Evolutionary conservation across 53 echinoderm and acorn worm species (phyloP), one percentile per base, ranked within the genome.

Genomic region (Pentamera pediparva): DNA sequence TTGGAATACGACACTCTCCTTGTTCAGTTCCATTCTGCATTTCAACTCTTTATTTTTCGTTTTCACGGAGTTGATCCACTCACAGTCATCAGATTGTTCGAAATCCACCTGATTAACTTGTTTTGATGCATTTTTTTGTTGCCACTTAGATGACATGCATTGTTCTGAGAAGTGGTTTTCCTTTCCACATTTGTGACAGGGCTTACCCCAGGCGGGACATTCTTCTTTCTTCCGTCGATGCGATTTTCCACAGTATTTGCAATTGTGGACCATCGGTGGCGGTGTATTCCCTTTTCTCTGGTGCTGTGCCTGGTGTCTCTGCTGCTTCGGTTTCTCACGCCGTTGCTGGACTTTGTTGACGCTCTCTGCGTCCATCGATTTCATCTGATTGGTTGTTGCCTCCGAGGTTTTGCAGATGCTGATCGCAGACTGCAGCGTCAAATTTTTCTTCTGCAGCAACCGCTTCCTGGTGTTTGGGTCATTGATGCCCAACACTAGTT

Each of bases 391-490:
- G 19, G 65, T 58, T 43, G 84, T 71, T 33, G 41, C 77, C 33
- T 89, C 84, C 5, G 70, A 57, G 9, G 81, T 76, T 26, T 84
- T 84, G 74, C 84, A 84, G 36, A 77, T 78, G 17, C 85, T 80
- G 41, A 84, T 70, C 4, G 83, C 83, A 19, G 43, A 52, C 31
- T 36, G 50, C 33, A 88, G 32, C 1, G 84, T 79, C 0, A 84
- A 59, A 22, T 76, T 70, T 24, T 57, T 70, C 5, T 72, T 80
- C 7, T 51, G 50, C 54, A 84, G 69, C 53, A 80, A 39, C n/a
- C 47, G 69, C 35, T 88, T 83, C 56, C 83, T 74, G 65, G 83
- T 88, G 19, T 32, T 73, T 20, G 84, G 64, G 35, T 88, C 79
- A 26, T 5, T 26, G 5, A 84, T 79, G 5, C 83, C 84, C 60